A percentile compares a stretch with the other conserved stretches of the same genome.
Conservation (phyloP, 2,888 invertebrate genomes). For the Aspidiotus destructor region DNA sequence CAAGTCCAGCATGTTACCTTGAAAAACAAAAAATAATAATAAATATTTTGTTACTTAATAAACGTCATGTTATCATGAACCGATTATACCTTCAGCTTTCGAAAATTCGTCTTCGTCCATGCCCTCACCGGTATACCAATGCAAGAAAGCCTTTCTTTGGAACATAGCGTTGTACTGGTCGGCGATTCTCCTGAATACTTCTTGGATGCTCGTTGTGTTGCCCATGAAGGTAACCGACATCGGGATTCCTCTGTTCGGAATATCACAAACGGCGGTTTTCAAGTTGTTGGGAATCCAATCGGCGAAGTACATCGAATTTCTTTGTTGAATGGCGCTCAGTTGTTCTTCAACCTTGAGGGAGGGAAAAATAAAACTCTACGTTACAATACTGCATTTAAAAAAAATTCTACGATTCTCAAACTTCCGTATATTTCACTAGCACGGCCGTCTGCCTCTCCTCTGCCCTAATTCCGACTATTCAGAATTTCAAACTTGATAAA, state of each 20-base stretch:
- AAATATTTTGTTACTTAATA: background rate
- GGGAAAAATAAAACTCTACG: background rate
- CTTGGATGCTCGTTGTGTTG: slow-evolving; percentile 29
- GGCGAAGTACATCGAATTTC: slow-evolving; percentile 33
- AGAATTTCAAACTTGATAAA: background rate
- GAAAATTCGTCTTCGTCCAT: slow-evolving; percentile 33
- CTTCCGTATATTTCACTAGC: too few species aligned
- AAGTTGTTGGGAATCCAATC: slow-evolving; percentile 31
- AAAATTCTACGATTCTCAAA: too few species aligned
- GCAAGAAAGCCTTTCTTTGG: slow-evolving; percentile 31
- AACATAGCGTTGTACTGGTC: slow-evolving; percentile 31
- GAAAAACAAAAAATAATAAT: background rate
- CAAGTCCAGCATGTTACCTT: slow-evolving; percentile 26
- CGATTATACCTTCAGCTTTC: slow-evolving; percentile 24
- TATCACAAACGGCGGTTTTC: slow-evolving; percentile 31
- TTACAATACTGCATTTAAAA: too few species aligned
- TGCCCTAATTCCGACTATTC: too few species aligned
- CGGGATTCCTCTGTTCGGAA: slow-evolving; percentile 31
- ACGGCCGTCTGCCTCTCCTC: too few species aligned
- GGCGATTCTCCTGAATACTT: slow-evolving; percentile 26
- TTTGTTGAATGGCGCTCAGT: slow-evolving; percentile 29
- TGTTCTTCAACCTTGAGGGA: slow-evolving; percentile 27
- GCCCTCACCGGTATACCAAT: slow-evolving; percentile 31
- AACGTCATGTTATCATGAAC: background rate
- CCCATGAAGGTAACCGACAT: slow-evolving; percentile 29